Conservation (phyloP, 1,140 invertebrate species). For the Stratiolaelaps scimitus region DNA sequence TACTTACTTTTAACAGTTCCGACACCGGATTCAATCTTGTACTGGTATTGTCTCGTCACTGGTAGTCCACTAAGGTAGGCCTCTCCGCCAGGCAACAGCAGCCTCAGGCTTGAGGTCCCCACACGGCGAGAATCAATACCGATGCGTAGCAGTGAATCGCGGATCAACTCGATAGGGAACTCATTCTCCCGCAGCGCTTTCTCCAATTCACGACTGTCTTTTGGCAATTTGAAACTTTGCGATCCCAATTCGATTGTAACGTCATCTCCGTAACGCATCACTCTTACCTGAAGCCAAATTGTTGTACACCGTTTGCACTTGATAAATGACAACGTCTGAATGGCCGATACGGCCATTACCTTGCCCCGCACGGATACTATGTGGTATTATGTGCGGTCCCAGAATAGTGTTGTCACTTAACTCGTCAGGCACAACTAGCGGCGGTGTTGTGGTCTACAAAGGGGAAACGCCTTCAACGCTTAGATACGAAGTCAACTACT, state of each 20-base stretch:
- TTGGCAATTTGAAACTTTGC: not conserved
- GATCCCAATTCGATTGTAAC: not conserved
- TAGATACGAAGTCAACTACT: no score
- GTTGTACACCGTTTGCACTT: no score
- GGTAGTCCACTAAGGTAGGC: slow-evolving; percentile 21
- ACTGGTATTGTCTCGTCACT: slow-evolving; percentile 10
- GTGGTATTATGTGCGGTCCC: no score
- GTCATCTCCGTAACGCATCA: slow-evolving; percentile 15
- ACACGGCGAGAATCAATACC: slow-evolving; percentile 1
- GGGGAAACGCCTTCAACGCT: no score
- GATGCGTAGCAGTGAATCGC: slow-evolving; percentile 8
- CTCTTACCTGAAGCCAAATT: not conserved
- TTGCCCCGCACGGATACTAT: no score
- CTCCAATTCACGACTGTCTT: not conserved
- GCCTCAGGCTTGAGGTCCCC: not conserved
- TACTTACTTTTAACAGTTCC: not conserved
- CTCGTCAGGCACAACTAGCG: no score
- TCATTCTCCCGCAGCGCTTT: slow-evolving; percentile 12
- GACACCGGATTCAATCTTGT: not conserved
- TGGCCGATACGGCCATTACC: no score
- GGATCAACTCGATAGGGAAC: slow-evolving; percentile 5
- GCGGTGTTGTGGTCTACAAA: no score
- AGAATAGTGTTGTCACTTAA: no score
- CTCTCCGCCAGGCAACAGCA: slow-evolving; percentile 4
- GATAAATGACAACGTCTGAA: no score